Percentiles rank a stretch among this genome's conserved stretches.
Evolutionary conservation across 1,140 invertebrate species (phyloP).

Genomic region (Drosophila suzukii): DNA sequence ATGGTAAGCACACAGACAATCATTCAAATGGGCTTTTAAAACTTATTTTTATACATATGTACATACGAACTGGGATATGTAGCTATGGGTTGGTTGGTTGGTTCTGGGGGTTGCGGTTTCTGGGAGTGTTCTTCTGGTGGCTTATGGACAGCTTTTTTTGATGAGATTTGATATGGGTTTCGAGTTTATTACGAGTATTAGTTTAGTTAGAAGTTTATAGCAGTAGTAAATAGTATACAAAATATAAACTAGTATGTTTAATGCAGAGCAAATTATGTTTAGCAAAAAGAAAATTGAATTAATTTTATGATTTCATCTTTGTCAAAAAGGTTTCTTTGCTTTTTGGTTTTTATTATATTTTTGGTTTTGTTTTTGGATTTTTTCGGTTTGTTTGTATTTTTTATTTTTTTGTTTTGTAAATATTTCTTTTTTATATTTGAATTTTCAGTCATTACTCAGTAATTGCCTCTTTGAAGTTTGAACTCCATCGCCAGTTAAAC

Average conservation of each 20-base stretch:
- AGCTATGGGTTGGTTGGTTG: slow-evolving; percentile 38
- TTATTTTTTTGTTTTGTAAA: slow-evolving; percentile 44
- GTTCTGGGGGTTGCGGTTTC: not conserved
- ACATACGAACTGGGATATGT: slow-evolving; percentile 41
- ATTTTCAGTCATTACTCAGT: slow-evolving; percentile 87
- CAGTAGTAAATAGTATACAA: slow-evolving; percentile 76
- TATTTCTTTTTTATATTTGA: slow-evolving; percentile 55
- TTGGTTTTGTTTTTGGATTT: slow-evolving; percentile 38
- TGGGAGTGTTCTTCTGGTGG: slow-evolving; percentile 39
- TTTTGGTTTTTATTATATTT: slow-evolving; percentile 40
- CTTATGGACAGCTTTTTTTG: slow-evolving; percentile 43
- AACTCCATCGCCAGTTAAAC: slow-evolving; percentile 97
- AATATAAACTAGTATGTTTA: slow-evolving; percentile 81
- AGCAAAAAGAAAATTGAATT: slow-evolving; percentile 74
- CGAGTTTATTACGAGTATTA: slow-evolving; percentile 61
- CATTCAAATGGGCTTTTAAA: slow-evolving; percentile 26
- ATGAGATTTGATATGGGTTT: slow-evolving; percentile 61
- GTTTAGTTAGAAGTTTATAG: slow-evolving; percentile 78
- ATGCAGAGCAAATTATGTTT: slow-evolving; percentile 81
- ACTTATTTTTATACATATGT: slow-evolving; percentile 20
- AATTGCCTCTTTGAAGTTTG: slow-evolving; percentile 97
- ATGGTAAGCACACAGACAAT: slow-evolving; percentile 31
- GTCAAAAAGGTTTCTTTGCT: slow-evolving; percentile 40
- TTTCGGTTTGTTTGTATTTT: slow-evolving; percentile 41
- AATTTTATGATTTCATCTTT: slow-evolving; percentile 36